phyloP scores from a whole-genome alignment of 2,888 invertebrate species.

The Cylloceria caligata region DNA sequence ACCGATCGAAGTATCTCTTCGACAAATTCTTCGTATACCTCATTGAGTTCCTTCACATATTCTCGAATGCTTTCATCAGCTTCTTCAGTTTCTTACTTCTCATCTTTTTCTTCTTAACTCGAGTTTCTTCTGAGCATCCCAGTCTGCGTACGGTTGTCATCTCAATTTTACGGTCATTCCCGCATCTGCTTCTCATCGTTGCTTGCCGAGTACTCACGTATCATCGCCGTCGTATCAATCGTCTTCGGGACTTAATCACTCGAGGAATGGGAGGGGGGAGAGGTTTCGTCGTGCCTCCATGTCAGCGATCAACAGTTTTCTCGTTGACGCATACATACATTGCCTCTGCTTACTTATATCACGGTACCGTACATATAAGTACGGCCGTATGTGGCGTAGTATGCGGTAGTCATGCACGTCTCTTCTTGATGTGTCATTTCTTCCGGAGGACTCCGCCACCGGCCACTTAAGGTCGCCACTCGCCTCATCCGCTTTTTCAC shows the following conservation, averaged over 20 bases:
- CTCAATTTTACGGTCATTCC: constrained; percentile 67
- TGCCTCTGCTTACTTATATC: constrained; percentile 1
- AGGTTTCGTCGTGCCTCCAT: constrained; percentile 36
- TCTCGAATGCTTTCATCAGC: background rate
- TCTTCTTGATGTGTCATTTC: constrained; percentile 41
- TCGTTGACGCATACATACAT: constrained; percentile 35
- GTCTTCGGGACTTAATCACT: constrained; percentile 66
- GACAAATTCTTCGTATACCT: constrained; percentile 30
- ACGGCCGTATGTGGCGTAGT: background rate
- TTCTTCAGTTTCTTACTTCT: constrained; percentile 41
- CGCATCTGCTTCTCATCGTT: constrained; percentile 23
- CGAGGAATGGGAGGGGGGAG: constrained; percentile 10
- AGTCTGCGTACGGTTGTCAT: constrained; percentile 61
- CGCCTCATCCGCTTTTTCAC: constrained; percentile 66
- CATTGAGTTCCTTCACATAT: constrained; percentile 7
- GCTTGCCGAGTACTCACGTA: constrained; percentile 42
- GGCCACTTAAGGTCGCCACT: constrained; percentile 64
- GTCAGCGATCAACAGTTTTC: constrained; percentile 65
- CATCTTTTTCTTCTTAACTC: constrained; percentile 33
- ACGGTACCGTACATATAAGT: background rate
- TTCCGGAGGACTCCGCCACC: constrained; percentile 34
- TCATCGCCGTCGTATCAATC: constrained; percentile 64
- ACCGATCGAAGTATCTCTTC: constrained; percentile 26
- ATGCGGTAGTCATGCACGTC: constrained; percentile 45
- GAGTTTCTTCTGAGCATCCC: constrained; percentile 58